Conservation (phyloP, 2,113 vertebrate genomes). For the Paramormyrops kingsleyae region DNA sequence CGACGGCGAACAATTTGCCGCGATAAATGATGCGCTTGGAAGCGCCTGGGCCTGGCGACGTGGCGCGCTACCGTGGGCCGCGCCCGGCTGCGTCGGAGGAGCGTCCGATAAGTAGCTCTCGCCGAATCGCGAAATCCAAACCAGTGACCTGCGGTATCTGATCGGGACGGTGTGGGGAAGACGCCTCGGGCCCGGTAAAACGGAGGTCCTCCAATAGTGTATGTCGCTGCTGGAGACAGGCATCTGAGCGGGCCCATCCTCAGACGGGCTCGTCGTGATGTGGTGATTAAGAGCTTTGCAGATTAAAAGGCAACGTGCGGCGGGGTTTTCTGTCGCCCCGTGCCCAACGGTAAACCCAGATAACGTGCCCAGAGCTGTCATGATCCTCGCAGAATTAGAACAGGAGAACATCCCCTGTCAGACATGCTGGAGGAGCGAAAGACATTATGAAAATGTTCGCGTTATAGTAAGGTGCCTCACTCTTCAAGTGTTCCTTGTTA, state of each 20-base stretch:
- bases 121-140: background rate
- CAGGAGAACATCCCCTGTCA: background rate
- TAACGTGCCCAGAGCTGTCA: background rate
- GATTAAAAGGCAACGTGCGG: background rate
- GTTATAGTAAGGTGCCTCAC: background rate
- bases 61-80: background rate
- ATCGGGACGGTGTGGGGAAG: background rate
- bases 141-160: background rate
- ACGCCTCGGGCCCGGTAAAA: background rate
- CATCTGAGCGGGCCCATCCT: background rate
- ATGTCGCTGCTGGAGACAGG: background rate
- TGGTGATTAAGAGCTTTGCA: constrained; percentile 6
- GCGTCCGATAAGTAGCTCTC: constrained; percentile 3
- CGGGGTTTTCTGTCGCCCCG: background rate
- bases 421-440: background rate
- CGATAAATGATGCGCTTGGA: background rate
- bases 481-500: background rate
- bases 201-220: background rate
- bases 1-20: background rate
- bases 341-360: background rate
- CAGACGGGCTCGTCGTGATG: background rate
- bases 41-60: background rate
- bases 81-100: background rate
- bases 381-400: background rate
- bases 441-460: background rate